Conservation (phyloP, 2,888 invertebrate genomes). For the Andrena dorsata region DNA sequence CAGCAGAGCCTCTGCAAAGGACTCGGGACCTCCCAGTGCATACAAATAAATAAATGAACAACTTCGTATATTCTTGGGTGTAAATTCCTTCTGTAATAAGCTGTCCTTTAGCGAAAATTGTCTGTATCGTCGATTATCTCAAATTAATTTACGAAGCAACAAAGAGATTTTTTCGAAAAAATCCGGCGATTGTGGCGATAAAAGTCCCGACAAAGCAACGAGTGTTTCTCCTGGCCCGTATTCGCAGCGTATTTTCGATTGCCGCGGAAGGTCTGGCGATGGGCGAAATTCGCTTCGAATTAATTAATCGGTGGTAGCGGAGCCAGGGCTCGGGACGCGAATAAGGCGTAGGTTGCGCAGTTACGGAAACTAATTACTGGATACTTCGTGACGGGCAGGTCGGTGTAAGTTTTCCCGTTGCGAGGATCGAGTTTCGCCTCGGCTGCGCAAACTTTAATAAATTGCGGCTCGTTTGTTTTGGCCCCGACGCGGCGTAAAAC, state of each 20-base stretch:
- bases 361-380: conserved; percentile 69
- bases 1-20: too few relatives aligned
- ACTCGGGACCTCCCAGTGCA: too few relatives aligned
- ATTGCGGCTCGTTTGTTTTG: conserved; percentile 64
- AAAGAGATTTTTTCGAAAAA: neutral
- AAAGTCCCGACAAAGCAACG: neutral
- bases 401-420: conserved; percentile 55
- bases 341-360: conserved; percentile 56
- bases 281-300: conserved; percentile 41
- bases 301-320: conserved; percentile 63
- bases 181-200: neutral
- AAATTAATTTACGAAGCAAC: too few relatives aligned
- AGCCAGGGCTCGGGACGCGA: conserved; percentile 6
- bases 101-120: too few relatives aligned
- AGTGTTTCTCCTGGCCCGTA: neutral
- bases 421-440: conserved; percentile 46
- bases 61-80: too few relatives aligned
- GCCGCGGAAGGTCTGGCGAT: neutral
- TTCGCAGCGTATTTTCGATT: neutral
- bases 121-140: too few relatives aligned
- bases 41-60: too few relatives aligned
- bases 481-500: conserved; percentile 14
- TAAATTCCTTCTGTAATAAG: too few relatives aligned
- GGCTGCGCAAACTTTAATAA: conserved; percentile 67
- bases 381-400: conserved; percentile 59